Evolutionary conservation across 2,113 vertebrate species (phyloP), one percentile per base, ranked within the genome.

Genomic region (Spea bombifrons): DNA sequence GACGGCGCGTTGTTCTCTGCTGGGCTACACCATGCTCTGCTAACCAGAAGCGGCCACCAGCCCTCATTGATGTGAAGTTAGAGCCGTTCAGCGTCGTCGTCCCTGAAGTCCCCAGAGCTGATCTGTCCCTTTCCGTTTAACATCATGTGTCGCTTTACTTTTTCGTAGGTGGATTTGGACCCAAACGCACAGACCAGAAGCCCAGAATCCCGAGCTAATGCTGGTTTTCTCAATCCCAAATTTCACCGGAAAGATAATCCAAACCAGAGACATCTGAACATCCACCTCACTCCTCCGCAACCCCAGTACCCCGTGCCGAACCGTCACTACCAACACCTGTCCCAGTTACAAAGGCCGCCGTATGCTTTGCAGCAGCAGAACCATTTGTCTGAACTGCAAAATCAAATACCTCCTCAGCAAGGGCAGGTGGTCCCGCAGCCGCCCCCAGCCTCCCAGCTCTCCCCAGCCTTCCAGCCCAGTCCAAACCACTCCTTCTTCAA

Each of bases 211-310:
- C 95, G 96, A 71, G 88, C 93, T 12, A 73, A 86, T 8, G 61
- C 93, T 44, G 89, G 88, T 80, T 97, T 94, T 85, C 90, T 95
- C 13, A 93, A 86, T 8, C 82, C 92, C 59, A 90, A 96, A 84
- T 95, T 96, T 82, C 94, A 96, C 47, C 94, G 96, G 82, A 99
- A 98, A 89, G 97, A 98, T 83, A 93, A 90, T 79, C 89, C 94
- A 57, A 86, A 88, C 82, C 94, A 96, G 83, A 93, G 97, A 88
- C 90, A 94, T 74, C 88, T 97, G 80, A 94, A 91, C 84, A 94
- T 96, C 48, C 96, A 97, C 80, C 91, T 98, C 64, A 93, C 94
- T 10, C 92, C 95, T 0, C 95, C 96, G 44, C 95, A 92, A 44
- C 86, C 93, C 0, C 92, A 93, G 73, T 96, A 95, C 6, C 71